A percentile compares a stretch with the other conserved stretches of the same genome.
Conservation (phyloP, 2,113 vertebrate species). For the Opisthocomus hoazin region DNA sequence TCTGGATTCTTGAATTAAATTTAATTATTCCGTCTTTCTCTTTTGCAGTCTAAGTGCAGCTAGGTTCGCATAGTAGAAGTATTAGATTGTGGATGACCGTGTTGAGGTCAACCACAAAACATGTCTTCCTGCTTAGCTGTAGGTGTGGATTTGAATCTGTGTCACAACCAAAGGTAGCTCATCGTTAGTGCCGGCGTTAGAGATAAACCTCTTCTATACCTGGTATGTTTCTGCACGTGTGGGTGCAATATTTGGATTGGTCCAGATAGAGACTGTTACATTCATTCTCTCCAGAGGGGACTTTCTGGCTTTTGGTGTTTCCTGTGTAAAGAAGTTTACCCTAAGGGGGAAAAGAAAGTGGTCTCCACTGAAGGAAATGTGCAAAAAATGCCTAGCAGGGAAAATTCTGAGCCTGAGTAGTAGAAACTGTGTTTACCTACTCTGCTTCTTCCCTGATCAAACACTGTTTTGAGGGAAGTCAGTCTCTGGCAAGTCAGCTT, state of each 20-base stretch:
- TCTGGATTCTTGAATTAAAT: constrained; percentile 32
- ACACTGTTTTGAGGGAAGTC: neutral
- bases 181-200: neutral
- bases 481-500: neutral
- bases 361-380: neutral
- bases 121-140: neutral
- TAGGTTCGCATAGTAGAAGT: neutral
- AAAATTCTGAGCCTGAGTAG: neutral
- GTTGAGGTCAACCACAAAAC: neutral
- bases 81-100: neutral
- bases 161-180: neutral
- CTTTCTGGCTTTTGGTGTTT: neutral
- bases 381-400: neutral
- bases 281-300: neutral
- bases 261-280: neutral
- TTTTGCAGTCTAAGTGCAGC: neutral
- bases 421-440: neutral
- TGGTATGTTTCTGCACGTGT: neutral
- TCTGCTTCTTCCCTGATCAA: neutral
- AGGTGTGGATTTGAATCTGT: neutral
- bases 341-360: too few relatives aligned
- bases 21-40: constrained; percentile 26
- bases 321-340: neutral
- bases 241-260: neutral
- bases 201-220: neutral